A percentile compares a stretch with the other conserved stretches of the same genome.
Conservation (phyloP, 2,113 vertebrate genomes). For the Bujurquina vittata region DNA sequence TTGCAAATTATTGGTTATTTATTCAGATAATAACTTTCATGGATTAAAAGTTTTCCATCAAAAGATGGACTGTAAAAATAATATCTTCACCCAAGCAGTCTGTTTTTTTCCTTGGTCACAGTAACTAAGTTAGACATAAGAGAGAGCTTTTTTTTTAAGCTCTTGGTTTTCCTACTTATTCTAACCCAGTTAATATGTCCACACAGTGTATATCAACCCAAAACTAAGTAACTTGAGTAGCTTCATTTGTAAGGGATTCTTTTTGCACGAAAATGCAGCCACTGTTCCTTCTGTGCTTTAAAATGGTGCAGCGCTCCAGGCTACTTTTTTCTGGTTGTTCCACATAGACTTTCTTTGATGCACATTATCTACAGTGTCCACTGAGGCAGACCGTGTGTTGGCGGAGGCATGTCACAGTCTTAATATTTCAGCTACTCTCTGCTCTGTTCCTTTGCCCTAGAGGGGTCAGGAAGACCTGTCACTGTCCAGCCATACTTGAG, state of each 20-base stretch:
- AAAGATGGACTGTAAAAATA: neutral
- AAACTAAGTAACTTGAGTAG: neutral
- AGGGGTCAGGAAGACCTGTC: slow-evolving; percentile 49
- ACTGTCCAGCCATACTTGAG: slow-evolving; percentile 41
- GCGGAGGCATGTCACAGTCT: slow-evolving; percentile 44
- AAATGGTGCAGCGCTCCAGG: slow-evolving; percentile 45
- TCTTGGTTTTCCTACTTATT: neutral
- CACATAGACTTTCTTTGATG: slow-evolving; percentile 42
- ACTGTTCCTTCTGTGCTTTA: slow-evolving; percentile 20
- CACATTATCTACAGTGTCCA: slow-evolving; percentile 56
- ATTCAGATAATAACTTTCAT: neutral
- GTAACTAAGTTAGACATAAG: neutral
- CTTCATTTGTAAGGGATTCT: slow-evolving; percentile 5
- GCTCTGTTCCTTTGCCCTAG: slow-evolving; percentile 21
- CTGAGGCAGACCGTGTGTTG: slow-evolving; percentile 58
- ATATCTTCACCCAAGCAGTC: neutral
- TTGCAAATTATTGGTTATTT: neutral
- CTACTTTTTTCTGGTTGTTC: slow-evolving; percentile 26
- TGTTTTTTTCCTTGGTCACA: neutral
- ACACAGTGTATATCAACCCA: neutral
- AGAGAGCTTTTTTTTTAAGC: neutral
- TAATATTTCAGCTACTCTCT: slow-evolving; percentile 38
- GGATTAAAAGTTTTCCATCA: neutral
- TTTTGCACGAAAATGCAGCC: slow-evolving; percentile 16
- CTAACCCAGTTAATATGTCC: slow-evolving; percentile 6